phyloP scores from a whole-genome alignment of 1,140 invertebrate species.

The Drosophila novamexicana region DNA sequence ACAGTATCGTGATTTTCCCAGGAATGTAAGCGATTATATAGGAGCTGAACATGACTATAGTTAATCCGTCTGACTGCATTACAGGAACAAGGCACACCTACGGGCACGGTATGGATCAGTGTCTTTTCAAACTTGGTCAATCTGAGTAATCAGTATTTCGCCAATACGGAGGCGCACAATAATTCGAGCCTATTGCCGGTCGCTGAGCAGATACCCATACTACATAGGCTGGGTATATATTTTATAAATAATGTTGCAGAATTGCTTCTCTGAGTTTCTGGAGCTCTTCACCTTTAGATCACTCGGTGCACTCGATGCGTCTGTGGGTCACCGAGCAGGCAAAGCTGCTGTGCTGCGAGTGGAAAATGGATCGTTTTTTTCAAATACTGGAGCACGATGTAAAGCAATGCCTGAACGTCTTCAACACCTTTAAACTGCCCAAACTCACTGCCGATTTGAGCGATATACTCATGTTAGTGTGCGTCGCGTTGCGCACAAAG shows the following conservation, averaged over 20 bases:
- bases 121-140: conserved; percentile 77
- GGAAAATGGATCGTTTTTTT: conserved; percentile 90
- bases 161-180: conserved; percentile 65
- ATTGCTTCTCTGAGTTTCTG: not conserved
- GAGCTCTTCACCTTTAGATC: conserved; percentile 85
- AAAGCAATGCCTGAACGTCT: conserved; percentile 87
- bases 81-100: conserved; percentile 67
- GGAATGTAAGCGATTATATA: conserved; percentile 50
- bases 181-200: conserved; percentile 88
- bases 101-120: conserved; percentile 74
- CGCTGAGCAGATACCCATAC: conserved; percentile 91
- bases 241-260: too few species aligned
- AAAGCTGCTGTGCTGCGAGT: conserved; percentile 88
- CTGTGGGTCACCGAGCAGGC: conserved; percentile 90
- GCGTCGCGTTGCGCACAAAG: conserved; percentile 91
- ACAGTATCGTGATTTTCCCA: conserved; percentile 65
- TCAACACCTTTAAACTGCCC: conserved; percentile 87
- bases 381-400: conserved; percentile 87
- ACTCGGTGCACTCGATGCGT: conserved; percentile 90
- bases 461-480: conserved; percentile 87
- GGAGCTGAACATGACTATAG: not conserved
- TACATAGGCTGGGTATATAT: conserved; percentile 88
- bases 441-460: conserved; percentile 85
- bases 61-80: not conserved
- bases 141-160: conserved; percentile 77